Conservation (phyloP, 2,797 vertebrate species). For the Erpetoichthys calabaricus region DNA sequence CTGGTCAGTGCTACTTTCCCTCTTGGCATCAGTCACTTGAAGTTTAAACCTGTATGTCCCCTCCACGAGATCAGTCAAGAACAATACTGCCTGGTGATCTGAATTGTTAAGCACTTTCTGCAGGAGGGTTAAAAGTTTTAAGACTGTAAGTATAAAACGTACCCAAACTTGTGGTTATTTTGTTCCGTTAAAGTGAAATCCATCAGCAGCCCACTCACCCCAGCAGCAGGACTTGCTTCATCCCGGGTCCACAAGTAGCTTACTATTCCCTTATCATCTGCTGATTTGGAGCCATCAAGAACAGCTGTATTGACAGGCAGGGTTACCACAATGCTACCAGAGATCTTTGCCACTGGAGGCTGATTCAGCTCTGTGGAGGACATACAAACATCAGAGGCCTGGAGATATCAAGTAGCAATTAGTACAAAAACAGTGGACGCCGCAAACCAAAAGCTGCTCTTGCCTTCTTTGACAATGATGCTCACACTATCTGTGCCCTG, state of each 20-base stretch:
- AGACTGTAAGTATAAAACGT: too few species aligned
- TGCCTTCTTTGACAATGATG: slow-evolving; percentile 85
- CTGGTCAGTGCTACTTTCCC: slow-evolving; percentile 60
- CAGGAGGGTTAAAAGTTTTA: slow-evolving; percentile 9
- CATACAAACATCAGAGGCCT: slow-evolving; percentile 2
- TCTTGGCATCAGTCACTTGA: slow-evolving; percentile 83
- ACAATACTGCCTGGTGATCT: slow-evolving; percentile 79
- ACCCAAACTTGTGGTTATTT: slow-evolving; percentile 6
- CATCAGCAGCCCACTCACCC: slow-evolving; percentile 49
- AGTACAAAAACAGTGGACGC: not conserved
- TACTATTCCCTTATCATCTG: slow-evolving; percentile 79
- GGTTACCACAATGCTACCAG: slow-evolving; percentile 57
- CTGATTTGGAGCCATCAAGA: slow-evolving; percentile 78
- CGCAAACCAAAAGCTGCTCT: not conserved
- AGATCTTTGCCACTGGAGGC: slow-evolving; percentile 65
- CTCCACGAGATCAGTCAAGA: slow-evolving; percentile 83
- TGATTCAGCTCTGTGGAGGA: slow-evolving; percentile 71
- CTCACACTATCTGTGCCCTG: slow-evolving; percentile 71
- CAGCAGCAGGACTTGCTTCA: slow-evolving; percentile 81
- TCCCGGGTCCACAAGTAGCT: slow-evolving; percentile 82
- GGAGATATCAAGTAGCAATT: too few species aligned
- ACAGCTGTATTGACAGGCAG: slow-evolving; percentile 66
- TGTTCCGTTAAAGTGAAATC: not conserved
- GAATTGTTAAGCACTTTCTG: slow-evolving; percentile 91
- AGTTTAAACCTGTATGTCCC: slow-evolving; percentile 84